Percentiles rank a stretch among this genome's conserved stretches.
These are phyloP conservation scores for Thymallus thymallus DNA, from an alignment of 2,113 vertebrate species.

Conservation along the genomic window DNA sequence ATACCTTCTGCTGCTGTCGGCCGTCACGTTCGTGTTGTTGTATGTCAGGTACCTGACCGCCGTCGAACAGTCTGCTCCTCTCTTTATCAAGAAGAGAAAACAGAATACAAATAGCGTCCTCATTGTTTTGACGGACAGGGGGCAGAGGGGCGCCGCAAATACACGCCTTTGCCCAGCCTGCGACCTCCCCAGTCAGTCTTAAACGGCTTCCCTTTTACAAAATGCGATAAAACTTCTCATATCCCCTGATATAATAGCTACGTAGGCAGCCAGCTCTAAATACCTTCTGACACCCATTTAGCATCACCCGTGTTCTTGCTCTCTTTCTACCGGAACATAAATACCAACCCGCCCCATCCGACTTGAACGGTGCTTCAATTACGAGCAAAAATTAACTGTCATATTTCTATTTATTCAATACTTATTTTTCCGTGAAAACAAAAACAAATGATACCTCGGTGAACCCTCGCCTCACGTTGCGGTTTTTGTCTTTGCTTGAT, in stretches of 20 bases:
- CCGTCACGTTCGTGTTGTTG: conserved; percentile 40
- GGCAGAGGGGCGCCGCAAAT: conserved; percentile 48
- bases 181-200: conserved; percentile 41
- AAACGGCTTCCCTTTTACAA: conserved; percentile 45
- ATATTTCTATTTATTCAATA: conserved; percentile 1
- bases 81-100: conserved; percentile 56
- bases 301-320: conserved; percentile 26
- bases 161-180: conserved; percentile 47
- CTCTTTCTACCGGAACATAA: conserved; percentile 66
- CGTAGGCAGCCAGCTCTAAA: conserved; percentile 41
- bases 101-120: conserved; percentile 61
- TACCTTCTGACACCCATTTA: conserved; percentile 54
- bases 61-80: conserved; percentile 50
- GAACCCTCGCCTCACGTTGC: neutral
- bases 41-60: conserved; percentile 49
- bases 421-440: neutral
- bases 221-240: conserved; percentile 50
- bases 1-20: conserved; percentile 57
- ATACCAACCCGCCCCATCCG: conserved; percentile 67
- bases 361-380: neutral
- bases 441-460: neutral
- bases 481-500: conserved; percentile 10
- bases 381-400: neutral
- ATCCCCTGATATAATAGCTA: conserved; percentile 32
- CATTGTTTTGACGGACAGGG: conserved; percentile 44